Conservation (phyloP, 2,797 vertebrate species). For the Lerista edwardsae region DNA sequence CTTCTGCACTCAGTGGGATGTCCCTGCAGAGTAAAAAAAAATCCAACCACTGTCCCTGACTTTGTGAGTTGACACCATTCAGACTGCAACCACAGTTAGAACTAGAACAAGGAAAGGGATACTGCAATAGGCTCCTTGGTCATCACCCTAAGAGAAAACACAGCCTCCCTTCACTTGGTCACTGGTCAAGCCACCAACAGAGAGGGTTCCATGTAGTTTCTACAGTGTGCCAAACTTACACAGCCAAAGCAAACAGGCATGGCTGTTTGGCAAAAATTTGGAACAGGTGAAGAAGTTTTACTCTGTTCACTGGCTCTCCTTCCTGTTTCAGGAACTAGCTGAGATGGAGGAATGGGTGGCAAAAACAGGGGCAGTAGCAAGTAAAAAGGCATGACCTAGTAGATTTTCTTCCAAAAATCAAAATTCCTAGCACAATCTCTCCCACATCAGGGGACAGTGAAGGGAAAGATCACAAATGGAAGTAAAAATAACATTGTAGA, state of each 20-base stretch:
- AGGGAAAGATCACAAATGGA: neutral
- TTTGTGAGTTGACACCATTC: neutral
- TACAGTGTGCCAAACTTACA: neutral
- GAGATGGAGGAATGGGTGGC: neutral
- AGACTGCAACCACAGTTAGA: slow-evolving; percentile 3
- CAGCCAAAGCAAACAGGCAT: neutral
- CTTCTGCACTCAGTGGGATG: slow-evolving; percentile 88
- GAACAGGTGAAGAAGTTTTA: too few relatives aligned
- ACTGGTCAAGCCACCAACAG: too few relatives aligned
- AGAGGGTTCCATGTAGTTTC: neutral
- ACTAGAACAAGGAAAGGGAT: neutral
- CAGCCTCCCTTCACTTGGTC: too few relatives aligned
- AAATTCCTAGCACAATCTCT: neutral
- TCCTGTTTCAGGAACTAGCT: neutral
- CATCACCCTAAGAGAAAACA: too few relatives aligned
- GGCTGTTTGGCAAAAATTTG: too few relatives aligned
- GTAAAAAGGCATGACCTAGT: neutral
- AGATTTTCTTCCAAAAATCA: neutral
- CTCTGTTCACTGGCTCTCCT: too few relatives aligned
- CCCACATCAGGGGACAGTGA: accelerated
- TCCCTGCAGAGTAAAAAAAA: slow-evolving; percentile 79
- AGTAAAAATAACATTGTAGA: neutral
- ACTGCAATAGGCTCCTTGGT: neutral
- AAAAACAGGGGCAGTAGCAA: too few relatives aligned
- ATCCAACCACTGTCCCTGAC: neutral